Conservation (phyloP, 2,888 invertebrate genomes). For the Bhutanitis thaidina region DNA sequence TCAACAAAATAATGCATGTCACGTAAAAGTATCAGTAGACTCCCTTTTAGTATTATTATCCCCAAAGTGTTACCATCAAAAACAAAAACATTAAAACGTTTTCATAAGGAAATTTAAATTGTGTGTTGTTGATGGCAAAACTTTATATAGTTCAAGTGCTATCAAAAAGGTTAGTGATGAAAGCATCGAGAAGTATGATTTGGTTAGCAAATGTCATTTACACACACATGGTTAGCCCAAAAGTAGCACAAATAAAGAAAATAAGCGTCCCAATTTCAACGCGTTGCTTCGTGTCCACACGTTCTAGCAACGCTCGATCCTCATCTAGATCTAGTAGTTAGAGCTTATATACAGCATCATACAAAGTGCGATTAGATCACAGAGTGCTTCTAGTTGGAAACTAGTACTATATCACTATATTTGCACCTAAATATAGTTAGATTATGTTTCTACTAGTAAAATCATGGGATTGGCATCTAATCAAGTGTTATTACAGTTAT, state of each 20-base stretch:
- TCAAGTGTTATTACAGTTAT: too few species aligned
- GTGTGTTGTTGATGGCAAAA: conserved; percentile 20
- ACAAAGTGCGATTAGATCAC: conserved; percentile 28
- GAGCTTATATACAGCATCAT: conserved; percentile 45
- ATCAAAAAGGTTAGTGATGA: conserved; percentile 42
- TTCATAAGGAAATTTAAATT: too few species aligned
- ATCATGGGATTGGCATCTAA: too few species aligned
- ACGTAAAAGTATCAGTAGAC: conserved; percentile 6
- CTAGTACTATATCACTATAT: conserved; percentile 35
- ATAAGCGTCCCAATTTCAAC: conserved; percentile 31
- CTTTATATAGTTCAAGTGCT: conserved; percentile 21
- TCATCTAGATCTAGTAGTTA: conserved; percentile 29
- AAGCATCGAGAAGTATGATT: conserved; percentile 53
- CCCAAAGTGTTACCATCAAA: conserved; percentile 23
- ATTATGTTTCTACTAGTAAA: too few species aligned
- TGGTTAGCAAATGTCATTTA: conserved; percentile 42
- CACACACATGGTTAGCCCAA: conserved; percentile 26
- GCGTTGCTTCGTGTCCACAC: conserved; percentile 32
- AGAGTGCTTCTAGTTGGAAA: conserved; percentile 33
- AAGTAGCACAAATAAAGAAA: conserved; percentile 52
- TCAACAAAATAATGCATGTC: neutral
- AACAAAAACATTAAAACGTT: neutral
- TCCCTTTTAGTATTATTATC: conserved; percentile 11
- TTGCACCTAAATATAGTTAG: neutral
- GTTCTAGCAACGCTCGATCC: conserved; percentile 29